Evolutionary conservation across 2,797 vertebrate genomes (phyloP), one percentile per base, ranked within the genome.

Genomic region (Antrozous pallidus): DNA sequence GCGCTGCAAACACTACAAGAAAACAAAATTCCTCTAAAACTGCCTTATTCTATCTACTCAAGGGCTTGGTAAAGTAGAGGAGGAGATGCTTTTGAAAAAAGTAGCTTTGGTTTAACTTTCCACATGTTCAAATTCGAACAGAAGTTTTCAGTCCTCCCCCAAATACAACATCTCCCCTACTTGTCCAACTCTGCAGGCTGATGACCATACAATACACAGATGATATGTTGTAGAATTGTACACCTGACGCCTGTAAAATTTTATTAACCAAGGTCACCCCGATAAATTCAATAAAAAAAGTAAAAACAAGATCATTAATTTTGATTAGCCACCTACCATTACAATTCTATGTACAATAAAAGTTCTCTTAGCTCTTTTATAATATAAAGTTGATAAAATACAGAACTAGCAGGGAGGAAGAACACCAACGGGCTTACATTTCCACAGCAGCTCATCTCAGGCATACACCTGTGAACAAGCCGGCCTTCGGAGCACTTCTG

Each of bases 331-430:
- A 84, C 36, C 36, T 69, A n/a, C 56, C 36, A 84, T 84, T 78
- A 82, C 56, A 77, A 67, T 36, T 78, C 77, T 78, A 1, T 20
- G 78, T 40, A 40, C 42, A 78, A n/a, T 58, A 47, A 61, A 74
- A 88, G 51, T 85, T 75, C 80, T 84, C 10, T 84, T 94, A 88
- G 12, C 74, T 61, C 14, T 85, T 89, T 70, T 75, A 88, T 51
- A 74, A 67, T 28, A 74, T 45, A 70, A 92, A 83, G 54, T 54
- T 82, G 26, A 17, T 71, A 88, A 77, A 71, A 79, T 67, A 74
- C 3, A 13, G 51, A 40, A n/a, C 20, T 45, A 36, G 11, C 14
- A 63, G 14, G 16, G 31, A 65, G 31, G n/a, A 65, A 65, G 33
- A 70, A 31, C 56, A n/a, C 33, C n/a, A 18, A 36, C 33, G 8